Percentiles rank a stretch among this genome's conserved stretches.
Conservation (phyloP, 2,888 invertebrate genomes). For the Allophyes oxyacanthae region DNA sequence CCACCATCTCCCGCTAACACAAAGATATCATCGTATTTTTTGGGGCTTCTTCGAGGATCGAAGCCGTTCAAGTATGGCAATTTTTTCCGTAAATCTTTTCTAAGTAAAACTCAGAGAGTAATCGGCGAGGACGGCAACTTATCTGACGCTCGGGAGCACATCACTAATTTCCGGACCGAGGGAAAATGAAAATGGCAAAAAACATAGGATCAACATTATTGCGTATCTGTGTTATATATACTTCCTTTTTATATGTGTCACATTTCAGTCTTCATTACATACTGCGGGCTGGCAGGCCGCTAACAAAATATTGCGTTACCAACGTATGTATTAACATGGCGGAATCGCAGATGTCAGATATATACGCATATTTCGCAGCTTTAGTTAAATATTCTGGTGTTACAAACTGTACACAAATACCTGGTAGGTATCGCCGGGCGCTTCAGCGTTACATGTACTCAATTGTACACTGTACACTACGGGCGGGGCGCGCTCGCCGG, state of each 20-base stretch:
- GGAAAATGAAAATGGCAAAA: not conserved
- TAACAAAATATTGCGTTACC: not conserved
- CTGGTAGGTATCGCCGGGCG: too few species aligned
- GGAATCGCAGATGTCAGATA: not conserved
- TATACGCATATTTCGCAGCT: not conserved
- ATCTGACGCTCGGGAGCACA: not conserved
- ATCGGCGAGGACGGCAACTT: not conserved
- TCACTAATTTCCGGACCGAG: not conserved
- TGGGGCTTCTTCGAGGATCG: not conserved
- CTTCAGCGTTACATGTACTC: too few species aligned
- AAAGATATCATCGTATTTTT: not conserved
- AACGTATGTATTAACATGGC: not conserved
- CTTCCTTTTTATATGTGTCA: not conserved
- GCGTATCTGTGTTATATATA: conserved; percentile 2
- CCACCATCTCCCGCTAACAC: not conserved
- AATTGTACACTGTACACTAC: too few species aligned
- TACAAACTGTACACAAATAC: not conserved
- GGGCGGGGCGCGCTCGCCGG: too few species aligned
- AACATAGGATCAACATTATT: not conserved
- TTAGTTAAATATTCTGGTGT: too few species aligned
- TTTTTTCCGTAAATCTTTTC: not conserved
- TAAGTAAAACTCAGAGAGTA: not conserved
- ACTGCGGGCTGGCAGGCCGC: not conserved
- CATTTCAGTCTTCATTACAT: conserved; percentile 1
- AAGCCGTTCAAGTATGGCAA: not conserved